A percentile compares a stretch with the other conserved stretches of the same genome.
These are phyloP conservation scores for Odontophorus gujanensis DNA, from an alignment of 2,113 vertebrate genomes.

Conservation along the genomic window DNA sequence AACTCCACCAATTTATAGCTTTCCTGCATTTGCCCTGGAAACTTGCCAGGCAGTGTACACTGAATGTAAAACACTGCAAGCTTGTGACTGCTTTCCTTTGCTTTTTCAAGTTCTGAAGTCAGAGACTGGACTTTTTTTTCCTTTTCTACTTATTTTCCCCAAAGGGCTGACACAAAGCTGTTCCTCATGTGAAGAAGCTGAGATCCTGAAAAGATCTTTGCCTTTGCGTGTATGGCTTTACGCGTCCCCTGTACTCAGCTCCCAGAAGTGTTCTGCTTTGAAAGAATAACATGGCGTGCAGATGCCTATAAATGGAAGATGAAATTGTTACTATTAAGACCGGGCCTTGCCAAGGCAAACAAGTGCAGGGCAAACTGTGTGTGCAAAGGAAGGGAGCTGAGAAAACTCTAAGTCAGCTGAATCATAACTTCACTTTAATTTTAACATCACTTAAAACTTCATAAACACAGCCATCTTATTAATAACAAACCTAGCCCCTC, in stretches of 20 bases:
- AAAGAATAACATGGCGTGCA: constrained; percentile 69
- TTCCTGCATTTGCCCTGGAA: constrained; percentile 34
- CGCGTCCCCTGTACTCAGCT: constrained; percentile 7
- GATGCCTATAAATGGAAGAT: constrained; percentile 82
- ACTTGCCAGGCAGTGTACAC: background rate
- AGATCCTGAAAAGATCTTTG: background rate
- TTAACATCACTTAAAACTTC: constrained; percentile 66
- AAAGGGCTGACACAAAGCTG: background rate
- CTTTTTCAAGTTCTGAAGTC: constrained; percentile 28
- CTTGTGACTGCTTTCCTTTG: constrained; percentile 15
- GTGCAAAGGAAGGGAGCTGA: constrained; percentile 49
- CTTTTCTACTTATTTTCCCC: constrained; percentile 30
- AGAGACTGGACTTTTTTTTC: background rate
- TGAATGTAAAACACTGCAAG: background rate
- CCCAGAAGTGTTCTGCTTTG: constrained; percentile 51
- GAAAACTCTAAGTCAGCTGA: constrained; percentile 63
- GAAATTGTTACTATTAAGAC: constrained; percentile 68
- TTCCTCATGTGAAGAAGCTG: constrained; percentile 32
- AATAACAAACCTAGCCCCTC: constrained; percentile 53
- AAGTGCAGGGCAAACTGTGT: constrained; percentile 68
- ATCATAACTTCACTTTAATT: constrained; percentile 68
- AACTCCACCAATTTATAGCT: background rate
- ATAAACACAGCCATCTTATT: constrained; percentile 65
- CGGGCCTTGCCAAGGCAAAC: constrained; percentile 75
- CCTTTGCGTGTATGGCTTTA: constrained; percentile 9